Conservation (phyloP, 2,797 vertebrate genomes). For the Hephaestus fuliginosus region DNA sequence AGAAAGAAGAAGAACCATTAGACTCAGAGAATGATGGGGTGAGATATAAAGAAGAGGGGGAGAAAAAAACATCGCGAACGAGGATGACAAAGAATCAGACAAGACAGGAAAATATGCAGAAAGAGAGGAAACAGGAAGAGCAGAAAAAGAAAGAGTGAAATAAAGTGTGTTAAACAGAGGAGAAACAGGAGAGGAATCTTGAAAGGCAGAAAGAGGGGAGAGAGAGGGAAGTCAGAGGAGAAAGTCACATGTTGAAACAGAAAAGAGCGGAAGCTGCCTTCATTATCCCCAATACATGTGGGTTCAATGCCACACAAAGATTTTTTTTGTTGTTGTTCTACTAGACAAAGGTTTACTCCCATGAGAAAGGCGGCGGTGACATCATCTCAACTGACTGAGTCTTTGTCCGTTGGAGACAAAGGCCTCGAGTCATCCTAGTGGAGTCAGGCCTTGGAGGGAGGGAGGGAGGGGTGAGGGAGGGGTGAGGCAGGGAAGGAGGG, state of each 20-base stretch:
- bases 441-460: slow-evolving; percentile 66
- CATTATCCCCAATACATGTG: slow-evolving; percentile 79
- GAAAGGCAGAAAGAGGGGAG: slow-evolving; percentile 51
- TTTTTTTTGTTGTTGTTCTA: slow-evolving; percentile 88
- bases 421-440: slow-evolving; percentile 84
- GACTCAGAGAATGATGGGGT: slow-evolving; percentile 1
- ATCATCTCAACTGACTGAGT: slow-evolving; percentile 89
- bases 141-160: slow-evolving; percentile 16
- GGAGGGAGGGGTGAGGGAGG: neutral
- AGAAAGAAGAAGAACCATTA: no score
- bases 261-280: slow-evolving; percentile 84
- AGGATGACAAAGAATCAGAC: slow-evolving; percentile 13
- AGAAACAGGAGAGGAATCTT: slow-evolving; percentile 40
- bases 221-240: slow-evolving; percentile 55
- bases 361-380: slow-evolving; percentile 88
- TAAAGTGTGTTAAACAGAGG: slow-evolving; percentile 28
- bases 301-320: slow-evolving; percentile 88
- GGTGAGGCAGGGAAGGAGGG: slow-evolving; percentile 11
- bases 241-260: slow-evolving; percentile 83
- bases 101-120: slow-evolving; percentile 17
- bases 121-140: slow-evolving; percentile 21
- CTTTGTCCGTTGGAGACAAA: slow-evolving; percentile 88
- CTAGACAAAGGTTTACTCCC: slow-evolving; percentile 88
- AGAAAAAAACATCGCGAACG: neutral
- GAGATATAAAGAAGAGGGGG: slow-evolving; percentile 9